Evolutionary conservation across 92 coral and sea anemone species (phyloP).

Genomic region (Phenganax marumi): DNA sequence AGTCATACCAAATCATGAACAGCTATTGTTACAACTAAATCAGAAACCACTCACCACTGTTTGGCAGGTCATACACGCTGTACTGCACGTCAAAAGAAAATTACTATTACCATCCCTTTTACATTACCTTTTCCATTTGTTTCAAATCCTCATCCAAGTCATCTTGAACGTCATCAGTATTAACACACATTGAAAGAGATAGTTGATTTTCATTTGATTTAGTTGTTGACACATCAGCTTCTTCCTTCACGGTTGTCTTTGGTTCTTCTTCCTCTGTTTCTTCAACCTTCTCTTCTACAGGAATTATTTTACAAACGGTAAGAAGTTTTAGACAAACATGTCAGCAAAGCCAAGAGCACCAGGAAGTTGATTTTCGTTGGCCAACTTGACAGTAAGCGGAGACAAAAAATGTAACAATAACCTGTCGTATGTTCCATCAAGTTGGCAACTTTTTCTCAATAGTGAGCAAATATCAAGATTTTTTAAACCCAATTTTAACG

Average conservation of each 20-base stretch:
- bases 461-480: no score
- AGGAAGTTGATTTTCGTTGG: no score
- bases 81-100: no score
- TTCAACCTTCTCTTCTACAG: slow-evolving; percentile 19
- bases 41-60: no score
- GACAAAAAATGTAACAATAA: not conserved
- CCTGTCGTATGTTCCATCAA: not conserved
- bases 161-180: slow-evolving; percentile 95
- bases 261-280: slow-evolving; percentile 2
- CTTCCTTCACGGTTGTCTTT: not conserved
- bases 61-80: no score
- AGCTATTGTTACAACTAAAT: no score
- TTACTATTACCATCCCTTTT: slow-evolving; percentile 24
- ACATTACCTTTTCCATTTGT: slow-evolving; percentile 72
- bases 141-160: slow-evolving; percentile 92
- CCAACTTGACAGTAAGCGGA: no score
- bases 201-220: slow-evolving; percentile 73
- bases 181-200: slow-evolving; percentile 89
- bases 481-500: no score
- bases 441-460: no score
- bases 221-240: not conserved
- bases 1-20: no score
- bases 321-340: not conserved
- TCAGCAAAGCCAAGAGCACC: no score
- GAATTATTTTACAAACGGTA: not conserved